Base-by-base conservation (phyloP, 2,797 vertebrate species). In the Coregonus ussuriensis region DNA sequence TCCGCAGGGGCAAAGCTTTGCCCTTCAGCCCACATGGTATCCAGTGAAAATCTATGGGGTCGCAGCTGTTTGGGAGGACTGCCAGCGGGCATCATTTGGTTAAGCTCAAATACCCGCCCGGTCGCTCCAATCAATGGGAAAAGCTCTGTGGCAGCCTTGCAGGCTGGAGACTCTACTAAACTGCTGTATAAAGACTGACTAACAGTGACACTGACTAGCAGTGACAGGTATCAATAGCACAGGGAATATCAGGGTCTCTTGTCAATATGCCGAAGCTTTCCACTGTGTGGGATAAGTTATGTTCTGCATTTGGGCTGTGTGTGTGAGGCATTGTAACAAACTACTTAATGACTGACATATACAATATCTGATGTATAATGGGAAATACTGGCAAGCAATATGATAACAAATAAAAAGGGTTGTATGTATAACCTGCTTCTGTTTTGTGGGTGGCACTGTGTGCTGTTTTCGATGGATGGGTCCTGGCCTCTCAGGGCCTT, bases 21-120 rank as follows among this genome's bases (percentile, higher is more conserved):
- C 91, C 92, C 91, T 93, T 93, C 88, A 91, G 87, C 87, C 81
- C 77, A 82, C 82, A 5, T 79, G 83, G 87, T 84, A 78, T 86
- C 86, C 82, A 14, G 86, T 84, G 79, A 62, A 91, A 93, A 94
- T 94, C 92, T 87, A 93, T 93, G 81, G 31, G 80, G 87, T 86
- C 69, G n/a, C 89, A 90, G 91, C 89, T 89, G 91, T 74, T 84
- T 87, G 87, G 88, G 88, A 84, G 85, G 84, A 71, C 75, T 65
- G 89, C 89, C 86, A 72, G 81, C 71, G 85, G 89, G 85, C 84
- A 80, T 87, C 86, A 75, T 88, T 87, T 87, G 85, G 84, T 88
- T 90, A 62, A 80, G 83, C 85, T 85, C 84, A 87, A 83, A 89
- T 80, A 84, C 82, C 87, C 87, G 83, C 82, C 6, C n/a, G 56